Base-by-base conservation (phyloP, 1,140 invertebrate species). In the Drosophila teissieri region DNA sequence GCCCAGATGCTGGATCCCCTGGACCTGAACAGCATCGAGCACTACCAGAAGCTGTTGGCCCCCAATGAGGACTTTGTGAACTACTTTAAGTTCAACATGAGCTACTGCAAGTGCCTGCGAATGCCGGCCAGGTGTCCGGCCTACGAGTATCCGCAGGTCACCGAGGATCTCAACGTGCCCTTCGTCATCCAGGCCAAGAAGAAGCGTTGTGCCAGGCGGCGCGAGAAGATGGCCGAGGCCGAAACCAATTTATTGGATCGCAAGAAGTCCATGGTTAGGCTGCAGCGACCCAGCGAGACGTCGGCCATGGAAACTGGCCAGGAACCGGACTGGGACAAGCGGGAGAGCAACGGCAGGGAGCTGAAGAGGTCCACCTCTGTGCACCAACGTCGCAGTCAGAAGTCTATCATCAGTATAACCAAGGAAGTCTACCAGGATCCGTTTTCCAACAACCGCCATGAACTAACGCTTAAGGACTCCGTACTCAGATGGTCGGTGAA, bases 1-100 rank as follows among this genome's bases (percentile, higher is more conserved):
- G 31, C 73, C 1, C 62, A 57, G 3, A 78, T 73, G 12, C 12
- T 91, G 51, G 86, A 90, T 58, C 83, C 90, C 1, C 3, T 49
- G 2, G 78, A 91, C 14, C 6, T 76, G 3, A 4, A 24, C 1
- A 39, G 67, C 5, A 19, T 92, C 36, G 72, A 79, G 12, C 2
- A 36, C 34, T 91, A 91, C 40, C 80, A 78, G 42, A 55, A 52
- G 10, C 24, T 84, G 6, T 10, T 90, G 36, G 46, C 37, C 0
- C 67, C 65, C 7, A 79, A 65, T 19, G 84, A 92, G 57, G 84
- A 91, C 7, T 91, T 92, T 36, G 70, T 78, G 2, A 77, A 91
- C 24, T 91, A 91, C 51, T 49, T 91, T 4, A 34, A 78, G 14
- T 49, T 57, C 12, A 90, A 88, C 51, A 48, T 91, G 0, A 74